Conservation (phyloP, 2,113 vertebrate genomes). For the Axis porcinus region DNA sequence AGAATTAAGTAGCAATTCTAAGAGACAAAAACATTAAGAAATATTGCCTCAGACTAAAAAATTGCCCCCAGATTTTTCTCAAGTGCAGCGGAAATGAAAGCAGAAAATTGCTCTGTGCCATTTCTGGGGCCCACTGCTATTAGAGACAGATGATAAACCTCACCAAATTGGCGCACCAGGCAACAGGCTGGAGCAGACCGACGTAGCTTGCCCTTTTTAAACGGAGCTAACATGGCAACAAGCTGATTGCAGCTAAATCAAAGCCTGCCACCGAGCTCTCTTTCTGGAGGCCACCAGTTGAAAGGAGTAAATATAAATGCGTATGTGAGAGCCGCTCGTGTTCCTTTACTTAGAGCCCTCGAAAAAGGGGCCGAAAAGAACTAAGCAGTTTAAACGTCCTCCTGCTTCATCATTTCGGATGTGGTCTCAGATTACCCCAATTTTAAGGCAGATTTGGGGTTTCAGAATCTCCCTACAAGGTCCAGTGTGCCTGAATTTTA, state of each 20-base stretch:
- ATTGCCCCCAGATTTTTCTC: constrained; percentile 70
- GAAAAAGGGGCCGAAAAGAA: neutral
- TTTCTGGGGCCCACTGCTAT: constrained; percentile 74
- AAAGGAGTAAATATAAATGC: constrained; percentile 58
- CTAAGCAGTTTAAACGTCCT: neutral
- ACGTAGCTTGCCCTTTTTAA: constrained; percentile 60
- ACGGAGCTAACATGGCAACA: constrained; percentile 72
- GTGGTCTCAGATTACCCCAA: neutral
- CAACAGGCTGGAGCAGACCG: constrained; percentile 63
- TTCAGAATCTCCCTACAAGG: neutral
- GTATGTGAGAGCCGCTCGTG: neutral
- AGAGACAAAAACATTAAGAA: constrained; percentile 76
- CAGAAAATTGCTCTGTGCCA: constrained; percentile 69
- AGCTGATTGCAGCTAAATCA: constrained; percentile 75
- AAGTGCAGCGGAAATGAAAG: constrained; percentile 68
- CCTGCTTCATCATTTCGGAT: neutral
- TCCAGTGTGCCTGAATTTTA: neutral
- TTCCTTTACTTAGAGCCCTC: constrained; percentile 43
- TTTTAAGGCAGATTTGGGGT: neutral
- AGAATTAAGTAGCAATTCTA: constrained; percentile 66
- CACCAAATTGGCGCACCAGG: constrained; percentile 30
- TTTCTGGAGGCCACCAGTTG: constrained; percentile 19
- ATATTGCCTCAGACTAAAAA: constrained; percentile 69
- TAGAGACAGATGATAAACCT: constrained; percentile 72
- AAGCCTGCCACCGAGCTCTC: constrained; percentile 62